phyloP scores from a whole-genome alignment of 1,140 invertebrate genomes.

The Sitophilus oryzae region DNA sequence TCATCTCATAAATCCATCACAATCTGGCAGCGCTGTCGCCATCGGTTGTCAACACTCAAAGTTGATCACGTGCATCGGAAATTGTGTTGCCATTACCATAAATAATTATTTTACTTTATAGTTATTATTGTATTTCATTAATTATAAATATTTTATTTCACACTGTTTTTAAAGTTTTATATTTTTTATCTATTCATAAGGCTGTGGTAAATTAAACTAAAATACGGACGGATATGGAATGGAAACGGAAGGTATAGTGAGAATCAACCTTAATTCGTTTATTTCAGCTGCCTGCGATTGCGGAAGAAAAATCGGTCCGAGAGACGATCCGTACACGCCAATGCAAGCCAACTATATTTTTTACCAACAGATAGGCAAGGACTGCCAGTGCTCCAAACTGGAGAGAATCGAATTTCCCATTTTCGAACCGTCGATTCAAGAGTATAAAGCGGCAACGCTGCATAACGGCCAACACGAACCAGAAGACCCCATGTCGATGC shows the following conservation, averaged over 20 bases:
- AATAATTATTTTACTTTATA: too few relatives aligned
- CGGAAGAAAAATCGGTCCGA: constrained; percentile 71
- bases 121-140: too few relatives aligned
- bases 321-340: constrained; percentile 85
- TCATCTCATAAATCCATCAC: too few relatives aligned
- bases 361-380: constrained; percentile 68
- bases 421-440: constrained; percentile 73
- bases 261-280: neutral
- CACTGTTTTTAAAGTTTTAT: neutral
- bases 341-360: constrained; percentile 82
- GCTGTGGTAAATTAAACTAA: too few relatives aligned
- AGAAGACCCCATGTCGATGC: constrained; percentile 32
- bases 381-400: constrained; percentile 66
- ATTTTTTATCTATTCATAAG: neutral
- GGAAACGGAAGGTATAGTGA: too few relatives aligned
- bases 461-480: too few relatives aligned
- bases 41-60: too few relatives aligned
- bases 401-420: constrained; percentile 72
- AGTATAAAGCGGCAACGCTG: constrained; percentile 43
- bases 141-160: too few relatives aligned
- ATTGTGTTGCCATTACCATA: too few relatives aligned
- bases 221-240: too few relatives aligned
- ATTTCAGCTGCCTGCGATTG: constrained; percentile 76
- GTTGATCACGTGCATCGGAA: too few relatives aligned
- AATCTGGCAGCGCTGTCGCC: too few relatives aligned